A percentile compares a stretch with the other conserved stretches of the same genome.
Conservation (phyloP, 2,113 vertebrate species). For the Edolisoma coerulescens region DNA sequence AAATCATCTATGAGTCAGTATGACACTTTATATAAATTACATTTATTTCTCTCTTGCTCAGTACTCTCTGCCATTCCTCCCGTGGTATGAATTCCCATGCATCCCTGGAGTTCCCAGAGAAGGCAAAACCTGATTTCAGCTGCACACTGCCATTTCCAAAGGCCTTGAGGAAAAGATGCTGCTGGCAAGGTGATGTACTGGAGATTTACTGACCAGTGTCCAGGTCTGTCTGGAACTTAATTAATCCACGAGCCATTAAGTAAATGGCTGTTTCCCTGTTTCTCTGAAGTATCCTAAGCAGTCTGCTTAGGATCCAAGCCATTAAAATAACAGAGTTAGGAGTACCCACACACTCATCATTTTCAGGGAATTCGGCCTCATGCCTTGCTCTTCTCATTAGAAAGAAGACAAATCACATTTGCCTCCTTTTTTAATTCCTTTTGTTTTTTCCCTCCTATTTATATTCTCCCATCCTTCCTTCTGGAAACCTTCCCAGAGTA, state of each 20-base stretch:
- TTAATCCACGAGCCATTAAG: slow-evolving; percentile 65
- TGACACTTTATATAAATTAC: background rate
- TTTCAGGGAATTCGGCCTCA: background rate
- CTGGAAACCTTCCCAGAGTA: background rate
- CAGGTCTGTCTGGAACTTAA: slow-evolving; percentile 16
- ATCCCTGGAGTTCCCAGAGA: background rate
- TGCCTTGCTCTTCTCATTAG: background rate
- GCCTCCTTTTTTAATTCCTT: background rate
- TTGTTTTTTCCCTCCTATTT: background rate
- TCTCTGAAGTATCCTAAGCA: slow-evolving; percentile 52
- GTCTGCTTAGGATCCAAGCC: slow-evolving; percentile 40
- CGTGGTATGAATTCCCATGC: background rate
- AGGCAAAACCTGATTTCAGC: background rate
- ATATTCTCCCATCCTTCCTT: background rate
- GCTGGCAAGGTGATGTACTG: background rate
- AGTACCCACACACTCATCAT: background rate
- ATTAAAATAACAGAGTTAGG: slow-evolving; percentile 53
- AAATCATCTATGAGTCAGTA: background rate
- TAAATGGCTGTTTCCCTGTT: slow-evolving; percentile 54
- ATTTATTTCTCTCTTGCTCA: background rate
- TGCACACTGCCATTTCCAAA: background rate
- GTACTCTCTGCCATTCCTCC: background rate
- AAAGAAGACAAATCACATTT: background rate
- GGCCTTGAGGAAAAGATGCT: background rate
- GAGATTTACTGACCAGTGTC: slow-evolving; percentile 23